phyloP scores from a whole-genome alignment of 1,140 invertebrate species.

The Drosophila lacteicornis region DNA sequence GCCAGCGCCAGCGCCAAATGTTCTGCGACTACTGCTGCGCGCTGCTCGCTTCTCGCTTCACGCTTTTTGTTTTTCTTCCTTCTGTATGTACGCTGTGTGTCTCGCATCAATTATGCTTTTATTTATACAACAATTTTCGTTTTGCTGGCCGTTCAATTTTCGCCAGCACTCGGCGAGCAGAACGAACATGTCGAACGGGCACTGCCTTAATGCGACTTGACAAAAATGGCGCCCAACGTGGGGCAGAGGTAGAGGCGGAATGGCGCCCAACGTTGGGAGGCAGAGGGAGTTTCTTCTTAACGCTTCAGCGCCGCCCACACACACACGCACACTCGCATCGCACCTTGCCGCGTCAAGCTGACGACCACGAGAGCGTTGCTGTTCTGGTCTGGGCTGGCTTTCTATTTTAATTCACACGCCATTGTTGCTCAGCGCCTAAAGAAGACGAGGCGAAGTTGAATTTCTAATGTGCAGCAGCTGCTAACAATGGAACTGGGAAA shows the following conservation, averaged over 20 bases:
- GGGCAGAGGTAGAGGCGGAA: slow-evolving; percentile 25
- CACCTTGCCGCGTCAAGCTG: slow-evolving; percentile 71
- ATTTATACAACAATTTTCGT: slow-evolving; percentile 82
- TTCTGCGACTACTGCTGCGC: slow-evolving; percentile 38
- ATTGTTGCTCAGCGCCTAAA: slow-evolving; percentile 78
- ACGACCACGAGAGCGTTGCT: slow-evolving; percentile 57
- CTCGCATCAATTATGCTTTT: slow-evolving; percentile 83
- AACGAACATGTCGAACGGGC: slow-evolving; percentile 61
- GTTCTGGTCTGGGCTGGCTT: slow-evolving; percentile 55
- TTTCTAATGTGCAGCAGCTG: slow-evolving; percentile 82
- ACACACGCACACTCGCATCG: slow-evolving; percentile 36
- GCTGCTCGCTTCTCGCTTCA: neutral
- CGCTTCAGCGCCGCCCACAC: slow-evolving; percentile 66
- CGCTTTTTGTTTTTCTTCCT: slow-evolving; percentile 5
- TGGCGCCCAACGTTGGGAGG: too few relatives aligned
- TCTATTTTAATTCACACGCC: slow-evolving; percentile 82
- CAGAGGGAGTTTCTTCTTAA: slow-evolving; percentile 48
- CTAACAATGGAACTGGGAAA: slow-evolving; percentile 68
- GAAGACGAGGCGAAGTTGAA: slow-evolving; percentile 77
- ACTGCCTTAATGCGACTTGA: slow-evolving; percentile 79
- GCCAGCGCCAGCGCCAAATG: slow-evolving; percentile 37
- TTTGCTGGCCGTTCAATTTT: slow-evolving; percentile 74
- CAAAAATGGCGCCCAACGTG: slow-evolving; percentile 81
- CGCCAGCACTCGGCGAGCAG: slow-evolving; percentile 61
- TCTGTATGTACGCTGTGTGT: slow-evolving; percentile 38